Conservation (phyloP, 2,888 invertebrate genomes). For the Acanthacorydalis orientalis region DNA sequence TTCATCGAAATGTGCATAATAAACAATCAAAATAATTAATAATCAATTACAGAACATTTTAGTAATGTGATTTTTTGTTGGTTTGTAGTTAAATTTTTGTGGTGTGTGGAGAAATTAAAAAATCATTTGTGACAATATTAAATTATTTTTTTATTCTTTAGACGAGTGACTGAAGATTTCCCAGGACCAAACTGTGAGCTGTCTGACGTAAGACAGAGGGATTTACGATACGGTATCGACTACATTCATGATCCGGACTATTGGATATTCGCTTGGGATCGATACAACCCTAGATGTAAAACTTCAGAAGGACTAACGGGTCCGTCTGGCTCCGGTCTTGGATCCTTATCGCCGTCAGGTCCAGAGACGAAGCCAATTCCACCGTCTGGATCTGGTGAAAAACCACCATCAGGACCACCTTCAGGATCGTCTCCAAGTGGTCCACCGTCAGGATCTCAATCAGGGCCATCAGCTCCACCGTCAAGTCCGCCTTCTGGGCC, state of each 20-base stretch:
- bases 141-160: slow-evolving; percentile 3
- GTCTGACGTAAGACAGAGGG: slow-evolving; percentile 61
- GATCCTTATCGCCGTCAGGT: neutral
- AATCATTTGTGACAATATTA: neutral
- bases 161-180: slow-evolving; percentile 15
- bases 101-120: neutral
- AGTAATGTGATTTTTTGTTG: too few species aligned
- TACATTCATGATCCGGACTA: slow-evolving; percentile 51
- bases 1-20: too few species aligned
- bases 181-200: slow-evolving; percentile 48
- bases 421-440: neutral
- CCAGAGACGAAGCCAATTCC: neutral
- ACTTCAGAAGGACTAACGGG: slow-evolving; percentile 11
- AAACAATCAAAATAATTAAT: too few species aligned
- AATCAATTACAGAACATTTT: too few species aligned
- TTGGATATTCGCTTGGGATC: slow-evolving; percentile 64
- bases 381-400: neutral
- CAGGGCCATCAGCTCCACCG: slow-evolving; percentile 2
- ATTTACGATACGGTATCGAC: slow-evolving; percentile 54
- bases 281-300: slow-evolving; percentile 52
- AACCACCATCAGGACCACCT: neutral
- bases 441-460: slow-evolving; percentile 1
- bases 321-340: slow-evolving; percentile 7
- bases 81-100: too few species aligned
- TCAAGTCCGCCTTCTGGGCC: slow-evolving; percentile 2